Conservation (phyloP, 2,888 invertebrate species). For the Agonopterix heracliana region DNA sequence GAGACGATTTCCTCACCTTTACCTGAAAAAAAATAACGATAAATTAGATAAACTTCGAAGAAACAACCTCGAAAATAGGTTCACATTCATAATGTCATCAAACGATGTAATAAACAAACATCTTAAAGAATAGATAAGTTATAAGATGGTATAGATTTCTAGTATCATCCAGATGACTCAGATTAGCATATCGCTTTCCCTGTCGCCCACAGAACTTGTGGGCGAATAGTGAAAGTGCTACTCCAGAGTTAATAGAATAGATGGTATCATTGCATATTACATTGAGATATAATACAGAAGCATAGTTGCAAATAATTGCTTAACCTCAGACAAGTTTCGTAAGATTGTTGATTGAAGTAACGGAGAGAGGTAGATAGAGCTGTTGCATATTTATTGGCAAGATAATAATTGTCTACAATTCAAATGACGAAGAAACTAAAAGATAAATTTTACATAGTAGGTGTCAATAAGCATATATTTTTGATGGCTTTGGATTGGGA, state of each 20-base stretch:
- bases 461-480: too few relatives aligned
- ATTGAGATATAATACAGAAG: slow-evolving; percentile 16
- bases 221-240: slow-evolving; percentile 57
- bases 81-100: not conserved
- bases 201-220: slow-evolving; percentile 45
- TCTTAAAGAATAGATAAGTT: slow-evolving; percentile 2
- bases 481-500: too few relatives aligned
- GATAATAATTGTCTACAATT: not conserved
- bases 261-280: slow-evolving; percentile 27
- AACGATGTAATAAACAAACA: slow-evolving; percentile 1
- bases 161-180: slow-evolving; percentile 23
- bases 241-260: slow-evolving; percentile 20
- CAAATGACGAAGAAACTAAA: too few relatives aligned
- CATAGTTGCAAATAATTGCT: slow-evolving; percentile 4
- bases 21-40: slow-evolving; percentile 49
- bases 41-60: slow-evolving; percentile 11
- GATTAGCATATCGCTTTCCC: slow-evolving; percentile 48
- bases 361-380: not conserved
- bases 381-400: not conserved
- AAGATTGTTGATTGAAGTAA: not conserved
- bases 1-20: slow-evolving; percentile 48
- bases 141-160: slow-evolving; percentile 18
- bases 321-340: not conserved
- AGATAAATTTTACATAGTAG: too few relatives aligned
- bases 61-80: not conserved